Conservation (phyloP, 2,113 vertebrate genomes). For the Salvelinus alpinus region DNA sequence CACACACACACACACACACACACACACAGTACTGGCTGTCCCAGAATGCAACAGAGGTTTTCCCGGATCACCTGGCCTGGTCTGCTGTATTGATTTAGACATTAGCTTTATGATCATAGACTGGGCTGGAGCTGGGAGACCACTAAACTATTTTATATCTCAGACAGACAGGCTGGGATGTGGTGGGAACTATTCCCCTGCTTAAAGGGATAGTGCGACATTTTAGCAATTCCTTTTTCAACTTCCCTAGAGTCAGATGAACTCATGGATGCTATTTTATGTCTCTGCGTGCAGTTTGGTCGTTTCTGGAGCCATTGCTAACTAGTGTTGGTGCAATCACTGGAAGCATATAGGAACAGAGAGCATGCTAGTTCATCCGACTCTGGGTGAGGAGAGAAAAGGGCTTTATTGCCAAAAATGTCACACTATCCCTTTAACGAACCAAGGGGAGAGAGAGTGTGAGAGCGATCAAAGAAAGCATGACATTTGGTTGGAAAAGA, state of each 20-base stretch:
- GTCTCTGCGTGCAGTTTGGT: no score
- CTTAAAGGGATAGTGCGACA: background rate
- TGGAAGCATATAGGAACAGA: no score
- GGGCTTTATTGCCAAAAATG: no score
- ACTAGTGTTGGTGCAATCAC: no score
- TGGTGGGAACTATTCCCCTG: background rate
- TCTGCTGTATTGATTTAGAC: constrained; percentile 35
- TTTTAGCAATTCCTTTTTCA: background rate
- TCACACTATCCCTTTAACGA: background rate
- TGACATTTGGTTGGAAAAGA: background rate
- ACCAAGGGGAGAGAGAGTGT: background rate
- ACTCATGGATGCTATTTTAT: no score
- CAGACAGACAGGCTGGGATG: background rate
- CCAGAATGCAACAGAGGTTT: constrained; percentile 5
- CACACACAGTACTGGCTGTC: background rate
- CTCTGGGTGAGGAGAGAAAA: background rate
- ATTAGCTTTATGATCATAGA: constrained; percentile 39
- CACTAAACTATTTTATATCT: background rate
- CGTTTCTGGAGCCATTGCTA: no score
- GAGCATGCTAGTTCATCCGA: background rate
- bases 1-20: constrained; percentile 18
- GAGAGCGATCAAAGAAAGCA: background rate
- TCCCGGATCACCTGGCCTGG: constrained; percentile 16
- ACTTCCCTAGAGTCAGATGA: background rate
- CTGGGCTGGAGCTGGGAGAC: constrained; percentile 19